Evolutionary conservation across 2,797 vertebrate species (phyloP).

Genomic region (Myoxocephalus aenaeus): DNA sequence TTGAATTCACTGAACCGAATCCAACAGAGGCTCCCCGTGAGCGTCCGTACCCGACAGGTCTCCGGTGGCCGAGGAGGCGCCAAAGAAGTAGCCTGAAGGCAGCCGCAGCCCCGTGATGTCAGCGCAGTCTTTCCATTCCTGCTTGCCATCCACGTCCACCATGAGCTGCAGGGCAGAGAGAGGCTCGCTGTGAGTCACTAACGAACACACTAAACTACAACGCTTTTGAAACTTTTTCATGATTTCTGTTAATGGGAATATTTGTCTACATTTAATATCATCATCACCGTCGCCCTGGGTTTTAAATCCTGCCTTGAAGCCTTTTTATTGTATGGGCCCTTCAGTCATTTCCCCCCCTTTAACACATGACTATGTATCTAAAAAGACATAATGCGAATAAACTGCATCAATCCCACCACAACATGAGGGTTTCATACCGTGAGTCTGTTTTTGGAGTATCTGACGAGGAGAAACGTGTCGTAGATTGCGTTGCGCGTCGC

Average conservation of each 20-base stretch:
- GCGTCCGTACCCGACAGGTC: conserved; percentile 90
- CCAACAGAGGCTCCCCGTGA: too few species aligned
- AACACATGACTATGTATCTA: background rate
- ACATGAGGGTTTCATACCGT: conserved; percentile 81
- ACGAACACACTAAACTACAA: background rate
- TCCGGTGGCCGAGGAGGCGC: conserved; percentile 91
- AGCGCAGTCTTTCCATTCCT: conserved; percentile 92
- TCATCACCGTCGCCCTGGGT: background rate
- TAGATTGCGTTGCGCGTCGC: conserved; percentile 88
- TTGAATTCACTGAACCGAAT: background rate
- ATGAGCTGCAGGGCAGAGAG: conserved; percentile 82
- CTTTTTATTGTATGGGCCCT: background rate
- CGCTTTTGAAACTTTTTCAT: background rate
- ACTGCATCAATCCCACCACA: background rate
- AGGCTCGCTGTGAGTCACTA: background rate
- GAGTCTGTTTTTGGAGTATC: conserved; percentile 90
- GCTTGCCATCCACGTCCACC: conserved; percentile 90
- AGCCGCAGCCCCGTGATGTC: conserved; percentile 88
- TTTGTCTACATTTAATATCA: background rate
- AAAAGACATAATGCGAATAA: background rate
- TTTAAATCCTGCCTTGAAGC: background rate
- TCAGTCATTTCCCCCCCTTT: background rate
- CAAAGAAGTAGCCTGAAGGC: conserved; percentile 91
- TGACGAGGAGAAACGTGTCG: conserved; percentile 91
- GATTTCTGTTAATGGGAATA: background rate